Evolutionary conservation across 1,140 invertebrate genomes (phyloP).

Genomic region (Dreissena rostriformis): DNA sequence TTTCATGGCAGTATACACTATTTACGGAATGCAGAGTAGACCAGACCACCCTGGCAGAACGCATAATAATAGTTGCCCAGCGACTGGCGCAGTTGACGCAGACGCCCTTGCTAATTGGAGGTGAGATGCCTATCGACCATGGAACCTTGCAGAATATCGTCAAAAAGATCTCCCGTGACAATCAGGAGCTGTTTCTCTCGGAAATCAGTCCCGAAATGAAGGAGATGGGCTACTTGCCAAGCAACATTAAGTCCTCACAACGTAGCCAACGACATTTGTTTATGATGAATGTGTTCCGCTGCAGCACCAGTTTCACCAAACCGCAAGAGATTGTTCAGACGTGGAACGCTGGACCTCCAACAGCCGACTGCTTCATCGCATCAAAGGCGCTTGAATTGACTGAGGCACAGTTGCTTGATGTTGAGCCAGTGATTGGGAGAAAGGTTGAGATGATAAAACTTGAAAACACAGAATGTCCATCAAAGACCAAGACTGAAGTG

Average conservation of each 20-base stretch:
- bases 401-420: conserved; percentile 14
- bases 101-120: conserved; percentile 32
- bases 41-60: not conserved
- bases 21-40: not conserved
- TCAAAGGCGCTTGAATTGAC: conserved; percentile 14
- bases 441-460: too few relatives aligned
- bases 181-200: conserved; percentile 1
- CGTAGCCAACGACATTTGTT: conserved; percentile 6
- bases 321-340: conserved; percentile 17
- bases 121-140: conserved; percentile 26
- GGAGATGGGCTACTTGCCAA: conserved; percentile 19
- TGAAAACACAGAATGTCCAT: too few relatives aligned
- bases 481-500: too few relatives aligned
- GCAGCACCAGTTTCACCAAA: not conserved
- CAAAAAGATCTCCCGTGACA: conserved; percentile 2
- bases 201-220: conserved; percentile 1
- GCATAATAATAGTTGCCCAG: conserved; percentile 23
- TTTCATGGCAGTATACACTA: conserved; percentile 28
- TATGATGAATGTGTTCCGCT: conserved; percentile 38
- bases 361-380: conserved; percentile 24
- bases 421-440: conserved; percentile 4
- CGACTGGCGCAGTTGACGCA: conserved; percentile 2
- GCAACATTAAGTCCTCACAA: conserved; percentile 2
- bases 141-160: conserved; percentile 2
- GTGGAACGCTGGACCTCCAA: not conserved